phyloP scores from a whole-genome alignment of 2,113 vertebrate species.

The Sorex fumeus region DNA sequence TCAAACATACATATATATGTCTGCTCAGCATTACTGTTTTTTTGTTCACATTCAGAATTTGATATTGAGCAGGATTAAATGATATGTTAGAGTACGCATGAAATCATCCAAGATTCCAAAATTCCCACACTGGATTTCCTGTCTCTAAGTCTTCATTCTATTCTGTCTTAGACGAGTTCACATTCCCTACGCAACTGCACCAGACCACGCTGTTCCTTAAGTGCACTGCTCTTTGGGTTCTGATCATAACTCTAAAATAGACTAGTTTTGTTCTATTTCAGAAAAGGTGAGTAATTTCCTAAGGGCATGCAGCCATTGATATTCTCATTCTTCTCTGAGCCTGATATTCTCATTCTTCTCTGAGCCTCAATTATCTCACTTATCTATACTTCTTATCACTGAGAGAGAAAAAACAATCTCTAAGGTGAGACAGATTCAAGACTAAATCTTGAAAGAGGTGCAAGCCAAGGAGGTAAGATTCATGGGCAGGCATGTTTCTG shows the following conservation, averaged over 20 bases:
- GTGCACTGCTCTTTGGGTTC: fast-evolving
- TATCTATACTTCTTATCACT: not conserved
- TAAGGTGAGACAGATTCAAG: no score
- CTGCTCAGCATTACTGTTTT: not conserved
- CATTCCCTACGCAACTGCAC: not conserved
- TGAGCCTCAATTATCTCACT: not conserved
- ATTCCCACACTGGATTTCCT: not conserved
- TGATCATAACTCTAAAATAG: not conserved
- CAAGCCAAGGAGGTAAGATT: no score
- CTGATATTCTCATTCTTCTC: no score
- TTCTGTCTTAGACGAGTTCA: not conserved
- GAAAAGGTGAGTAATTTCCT: not conserved
- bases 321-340: no score
- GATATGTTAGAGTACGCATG: not conserved
- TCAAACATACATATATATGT: not conserved
- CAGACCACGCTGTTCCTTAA: not conserved
- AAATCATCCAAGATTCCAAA: not conserved
- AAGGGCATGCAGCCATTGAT: not conserved
- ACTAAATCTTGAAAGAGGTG: no score
- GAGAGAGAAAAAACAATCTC: not conserved
- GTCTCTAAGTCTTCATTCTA: fast-evolving
- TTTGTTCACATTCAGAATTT: not conserved
- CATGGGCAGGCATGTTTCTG: no score
- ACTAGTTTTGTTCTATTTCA: not conserved
- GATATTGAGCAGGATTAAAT: not conserved